phyloP scores from a whole-genome alignment of 2,113 vertebrate species.

The Lepus americanus region DNA sequence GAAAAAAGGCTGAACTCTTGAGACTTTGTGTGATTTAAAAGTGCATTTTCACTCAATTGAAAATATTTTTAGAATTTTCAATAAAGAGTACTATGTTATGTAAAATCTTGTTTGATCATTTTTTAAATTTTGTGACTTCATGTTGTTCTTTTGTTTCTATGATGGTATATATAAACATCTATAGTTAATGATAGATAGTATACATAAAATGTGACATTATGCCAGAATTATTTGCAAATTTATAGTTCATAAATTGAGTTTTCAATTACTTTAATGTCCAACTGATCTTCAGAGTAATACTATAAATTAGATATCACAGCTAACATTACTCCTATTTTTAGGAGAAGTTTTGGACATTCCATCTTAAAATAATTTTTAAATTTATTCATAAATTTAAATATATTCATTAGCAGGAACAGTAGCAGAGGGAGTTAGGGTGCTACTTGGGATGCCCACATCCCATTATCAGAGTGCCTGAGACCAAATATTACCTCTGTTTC shows the following conservation, averaged over 20 bases:
- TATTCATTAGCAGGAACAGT: too few species aligned
- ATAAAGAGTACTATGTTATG: not conserved
- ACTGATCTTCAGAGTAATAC: not conserved
- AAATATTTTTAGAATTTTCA: slow-evolving; percentile 34
- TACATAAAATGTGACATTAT: not conserved
- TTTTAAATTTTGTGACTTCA: not conserved
- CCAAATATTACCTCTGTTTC: too few species aligned
- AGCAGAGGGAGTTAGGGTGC: too few species aligned
- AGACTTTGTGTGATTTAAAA: not conserved
- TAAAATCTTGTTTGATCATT: not conserved
- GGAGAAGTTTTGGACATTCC: not conserved
- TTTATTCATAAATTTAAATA: too few species aligned
- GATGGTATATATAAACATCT: not conserved
- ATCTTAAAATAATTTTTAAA: not conserved
- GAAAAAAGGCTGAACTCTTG: not conserved
- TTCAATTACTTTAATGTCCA: not conserved
- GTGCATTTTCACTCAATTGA: not conserved
- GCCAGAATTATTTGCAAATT: not conserved
- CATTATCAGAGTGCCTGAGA: too few species aligned
- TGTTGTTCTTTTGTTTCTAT: not conserved
- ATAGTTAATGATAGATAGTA: not conserved
- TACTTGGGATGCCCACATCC: too few species aligned
- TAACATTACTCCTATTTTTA: not conserved
- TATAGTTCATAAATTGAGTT: not conserved
- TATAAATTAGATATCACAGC: not conserved